Base-by-base conservation (phyloP, 92 coral and sea anemone genomes). In the Bergia puertoricense region DNA sequence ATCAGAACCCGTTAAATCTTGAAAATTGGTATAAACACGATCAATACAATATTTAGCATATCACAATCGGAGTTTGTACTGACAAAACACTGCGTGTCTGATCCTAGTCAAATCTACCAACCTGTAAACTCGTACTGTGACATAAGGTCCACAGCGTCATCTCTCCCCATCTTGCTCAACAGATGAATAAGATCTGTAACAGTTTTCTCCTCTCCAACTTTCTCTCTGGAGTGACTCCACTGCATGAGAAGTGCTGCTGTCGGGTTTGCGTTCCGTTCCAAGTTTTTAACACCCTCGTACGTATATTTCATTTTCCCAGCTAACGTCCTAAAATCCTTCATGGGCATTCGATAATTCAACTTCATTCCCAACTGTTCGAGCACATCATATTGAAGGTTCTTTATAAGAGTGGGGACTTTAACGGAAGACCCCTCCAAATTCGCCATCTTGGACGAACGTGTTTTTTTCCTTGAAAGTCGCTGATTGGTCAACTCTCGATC, bases 101-200 rank as follows among this genome's bases (percentile, higher is more conserved):
- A 54, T 54, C 14, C 18, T 20, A 10, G 30, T 48, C 69, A 46
- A 6, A 11, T 38, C 39, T 68, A 89, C 91, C 89, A 86, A 91
- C 98, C 98, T 81, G 96, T 90, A 90, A 81, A 97, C 85, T 95
- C 96, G 54, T 94, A 84, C 5, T 93, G 95, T 76, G 69, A 86
- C 79, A 97, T 86, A 18, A 97, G 75, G 30, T 93, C 96, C 5
- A 96, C 99, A 30, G 97, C 98, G 84, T 97, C 99, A 46, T 95
- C 98, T 81, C 99, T 86, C 57, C 81, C 89, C 99, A 97, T 97
- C n/a, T 89, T 91, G 40, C 74, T 89, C 4, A 97, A 83, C 37
- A 89, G 57, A 1, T 91, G 89, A 6, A 97, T 91, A 14, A 97
- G 85, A 1, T 90, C 91, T 8, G 96, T 42, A 6, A 97, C 99